Base-by-base conservation (phyloP, 1,140 invertebrate species). In the Lepidurus couesii region DNA sequence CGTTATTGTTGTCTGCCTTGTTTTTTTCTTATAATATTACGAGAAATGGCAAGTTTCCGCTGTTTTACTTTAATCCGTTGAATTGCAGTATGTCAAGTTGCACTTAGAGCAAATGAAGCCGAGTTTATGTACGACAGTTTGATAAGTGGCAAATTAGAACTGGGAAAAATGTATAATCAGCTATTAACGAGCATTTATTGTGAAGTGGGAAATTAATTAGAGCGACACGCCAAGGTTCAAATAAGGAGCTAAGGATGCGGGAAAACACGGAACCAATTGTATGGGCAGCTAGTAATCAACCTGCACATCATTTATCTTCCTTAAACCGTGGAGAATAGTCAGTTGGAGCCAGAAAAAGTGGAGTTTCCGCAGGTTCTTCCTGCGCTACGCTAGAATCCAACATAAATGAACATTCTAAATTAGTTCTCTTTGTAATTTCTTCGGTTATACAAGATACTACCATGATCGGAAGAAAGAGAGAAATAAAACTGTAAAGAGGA, bases 301-400 rank as follows among this genome's bases (percentile, higher is more conserved):
- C 21, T 65, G 53, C 53, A 65, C 53, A 65, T 65, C 53, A 65
- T 65, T 65, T 65, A 65, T 65, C 53, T 65, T 65, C 16, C 53
- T 65, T 65, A 65, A 65, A 65, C 16, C 53, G 53, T 65, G 6
- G 53, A 65, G 53, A 10, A 65, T 65, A 13, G 53, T 21, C n/a
- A 65, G 4, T 16, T 21, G 21, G 21, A 21, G 9, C 53, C 13
- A 65, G 53, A 65, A 13, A 13, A n/a, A 16, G 13, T 65, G 53
- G 53, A 7, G 53, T 7, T 65, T 65, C 21, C 53, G n/a, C 53
- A 65, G 16, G 16, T 13, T 21, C 21, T 65, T 65, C 53, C 13
- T 21, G 21, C 21, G 53, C n/a, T 65, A 65, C 16, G 53, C n/a
- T 65, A 7, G 16, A 21, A 7, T 65, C 21, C 53, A 9, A 34